These are phyloP conservation scores for Pocillopora verrucosa DNA, from an alignment of 64 coral and sea anemone genomes.

Conservation along the genomic window DNA sequence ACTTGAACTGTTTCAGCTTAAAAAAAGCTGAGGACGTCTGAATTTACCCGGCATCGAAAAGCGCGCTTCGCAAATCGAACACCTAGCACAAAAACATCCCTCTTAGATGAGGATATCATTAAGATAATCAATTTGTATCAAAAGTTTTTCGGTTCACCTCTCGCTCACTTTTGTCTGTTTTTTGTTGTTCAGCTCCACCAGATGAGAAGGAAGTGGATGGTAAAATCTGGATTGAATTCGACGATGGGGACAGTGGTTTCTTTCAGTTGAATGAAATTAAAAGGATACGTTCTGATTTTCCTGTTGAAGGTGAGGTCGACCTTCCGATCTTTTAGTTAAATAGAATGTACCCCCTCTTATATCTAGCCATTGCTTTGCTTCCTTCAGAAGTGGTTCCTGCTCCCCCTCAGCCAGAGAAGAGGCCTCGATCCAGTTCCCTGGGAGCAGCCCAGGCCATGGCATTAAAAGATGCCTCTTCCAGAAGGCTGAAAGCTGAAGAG, in stretches of 20 bases:
- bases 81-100: too few relatives aligned
- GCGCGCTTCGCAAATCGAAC: too few relatives aligned
- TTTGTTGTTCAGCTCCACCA: slow-evolving; percentile 64
- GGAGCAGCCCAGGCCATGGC: not conserved
- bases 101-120: too few relatives aligned
- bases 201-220: slow-evolving; percentile 87
- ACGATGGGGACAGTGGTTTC: slow-evolving; percentile 95
- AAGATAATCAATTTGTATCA: too few relatives aligned
- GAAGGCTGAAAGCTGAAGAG: slow-evolving; percentile 25
- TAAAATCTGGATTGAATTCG: slow-evolving; percentile 92
- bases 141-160: not conserved
- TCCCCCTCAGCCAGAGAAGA: slow-evolving; percentile 39
- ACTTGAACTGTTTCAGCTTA: too few relatives aligned
- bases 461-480: not conserved
- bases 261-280: slow-evolving; percentile 90
- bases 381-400: slow-evolving; percentile 36
- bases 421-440: slow-evolving; percentile 24
- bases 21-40: too few relatives aligned
- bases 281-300: slow-evolving; percentile 74
- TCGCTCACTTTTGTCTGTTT: not conserved
- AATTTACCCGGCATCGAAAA: too few relatives aligned
- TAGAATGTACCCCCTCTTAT: too few relatives aligned
- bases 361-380: not conserved
- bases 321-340: too few relatives aligned
- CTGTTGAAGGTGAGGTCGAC: slow-evolving; percentile 54